These are phyloP conservation scores for Fabriciana adippe DNA, from an alignment of 2,888 invertebrate species.

Conservation along the genomic window DNA sequence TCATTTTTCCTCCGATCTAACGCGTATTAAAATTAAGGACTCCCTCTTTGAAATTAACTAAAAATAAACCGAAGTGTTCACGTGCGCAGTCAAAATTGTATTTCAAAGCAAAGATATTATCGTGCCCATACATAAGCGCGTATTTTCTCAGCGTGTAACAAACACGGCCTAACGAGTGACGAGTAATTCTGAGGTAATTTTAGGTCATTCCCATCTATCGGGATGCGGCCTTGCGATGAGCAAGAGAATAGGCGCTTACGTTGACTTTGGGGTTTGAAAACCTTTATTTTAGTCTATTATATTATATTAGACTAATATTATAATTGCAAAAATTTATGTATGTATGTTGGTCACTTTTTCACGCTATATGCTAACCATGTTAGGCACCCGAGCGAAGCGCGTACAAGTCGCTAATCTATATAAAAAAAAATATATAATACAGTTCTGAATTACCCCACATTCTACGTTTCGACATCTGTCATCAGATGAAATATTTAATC, in stretches of 20 bases:
- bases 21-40: not conserved
- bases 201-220: conserved; percentile 70
- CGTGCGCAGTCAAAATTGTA: not conserved
- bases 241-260: conserved; percentile 34
- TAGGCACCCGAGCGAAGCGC: too few relatives aligned
- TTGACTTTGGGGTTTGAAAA: conserved; percentile 15
- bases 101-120: conserved; percentile 11
- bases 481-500: too few relatives aligned
- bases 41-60: not conserved
- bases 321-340: too few relatives aligned
- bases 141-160: conserved; percentile 52
- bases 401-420: too few relatives aligned
- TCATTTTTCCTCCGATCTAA: too few relatives aligned
- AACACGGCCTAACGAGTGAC: conserved; percentile 50
- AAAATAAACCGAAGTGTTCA: not conserved
- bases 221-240: conserved; percentile 58
- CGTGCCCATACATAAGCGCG: conserved; percentile 27
- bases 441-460: too few relatives aligned
- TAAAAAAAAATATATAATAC: too few relatives aligned
- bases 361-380: too few relatives aligned
- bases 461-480: too few relatives aligned
- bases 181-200: conserved; percentile 56
- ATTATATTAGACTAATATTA: too few relatives aligned
- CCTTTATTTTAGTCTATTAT: too few relatives aligned
- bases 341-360: too few relatives aligned